A percentile compares a stretch with the other conserved stretches of the same genome.
Evolutionary conservation across 2,113 vertebrate species (phyloP).

Genomic region (Henicopernis longicauda): DNA sequence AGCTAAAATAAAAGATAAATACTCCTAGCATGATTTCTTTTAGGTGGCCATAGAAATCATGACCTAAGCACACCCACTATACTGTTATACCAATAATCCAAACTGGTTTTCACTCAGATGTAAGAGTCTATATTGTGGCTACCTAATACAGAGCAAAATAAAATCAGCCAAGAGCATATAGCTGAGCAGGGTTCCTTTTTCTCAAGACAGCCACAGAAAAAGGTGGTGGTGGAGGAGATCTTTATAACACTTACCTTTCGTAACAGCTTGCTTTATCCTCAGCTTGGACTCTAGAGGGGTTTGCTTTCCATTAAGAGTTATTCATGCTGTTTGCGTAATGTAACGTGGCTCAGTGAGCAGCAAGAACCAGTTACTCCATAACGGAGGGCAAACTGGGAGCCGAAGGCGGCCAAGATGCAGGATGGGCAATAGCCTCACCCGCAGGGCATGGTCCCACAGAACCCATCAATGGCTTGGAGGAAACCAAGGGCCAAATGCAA

Average conservation of each 20-base stretch:
- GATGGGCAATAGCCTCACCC: too few relatives aligned
- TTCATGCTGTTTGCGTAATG: accelerated
- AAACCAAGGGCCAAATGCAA: neutral
- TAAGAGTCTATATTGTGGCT: neutral
- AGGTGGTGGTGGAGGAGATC: accelerated
- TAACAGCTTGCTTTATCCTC: too few relatives aligned
- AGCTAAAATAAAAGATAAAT: neutral
- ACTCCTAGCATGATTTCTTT: neutral
- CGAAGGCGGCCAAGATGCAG: accelerated
- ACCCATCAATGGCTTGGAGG: accelerated
- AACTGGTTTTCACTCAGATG: neutral
- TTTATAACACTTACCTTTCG: neutral
- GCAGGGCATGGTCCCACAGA: too few relatives aligned
- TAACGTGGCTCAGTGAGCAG: neutral
- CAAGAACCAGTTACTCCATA: neutral
- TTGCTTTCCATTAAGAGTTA: accelerated
- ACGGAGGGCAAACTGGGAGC: neutral
- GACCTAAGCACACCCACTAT: too few relatives aligned
- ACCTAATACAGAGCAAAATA: neutral
- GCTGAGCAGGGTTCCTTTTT: neutral
- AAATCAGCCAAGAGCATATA: accelerated
- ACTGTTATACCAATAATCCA: neutral
- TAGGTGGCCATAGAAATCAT: neutral
- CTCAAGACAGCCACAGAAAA: too few relatives aligned
- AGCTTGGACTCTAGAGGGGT: neutral